These are phyloP conservation scores for Phytoseiulus persimilis DNA, from an alignment of 2,888 invertebrate species.

Conservation along the genomic window DNA sequence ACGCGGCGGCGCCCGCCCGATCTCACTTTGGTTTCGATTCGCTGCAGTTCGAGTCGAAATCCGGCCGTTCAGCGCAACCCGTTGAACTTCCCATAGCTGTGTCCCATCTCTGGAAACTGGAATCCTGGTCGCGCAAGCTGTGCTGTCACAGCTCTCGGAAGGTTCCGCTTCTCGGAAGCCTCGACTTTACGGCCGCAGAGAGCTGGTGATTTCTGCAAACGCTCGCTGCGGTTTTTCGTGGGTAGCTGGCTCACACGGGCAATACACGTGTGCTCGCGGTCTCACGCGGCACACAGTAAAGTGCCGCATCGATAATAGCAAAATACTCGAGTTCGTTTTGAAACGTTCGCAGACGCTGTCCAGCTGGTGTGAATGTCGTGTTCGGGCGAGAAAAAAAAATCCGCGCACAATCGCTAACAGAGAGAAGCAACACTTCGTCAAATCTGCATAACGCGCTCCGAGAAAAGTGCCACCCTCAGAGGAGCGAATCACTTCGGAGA, in stretches of 20 bases:
- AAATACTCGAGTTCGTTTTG: not conserved
- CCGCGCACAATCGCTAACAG: not conserved
- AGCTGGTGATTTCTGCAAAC: not conserved
- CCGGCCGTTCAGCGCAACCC: no score
- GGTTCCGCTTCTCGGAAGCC: not conserved
- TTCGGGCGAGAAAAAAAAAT: not conserved
- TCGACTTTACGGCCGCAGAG: not conserved
- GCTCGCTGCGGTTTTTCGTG: not conserved
- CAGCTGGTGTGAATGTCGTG: conserved; percentile 5
- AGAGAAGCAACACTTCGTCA: not conserved
- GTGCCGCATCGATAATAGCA: not conserved
- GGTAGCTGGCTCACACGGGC: not conserved
- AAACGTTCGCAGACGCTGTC: not conserved
- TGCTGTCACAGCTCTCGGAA: not conserved
- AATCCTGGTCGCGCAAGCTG: not conserved
- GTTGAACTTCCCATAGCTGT: no score
- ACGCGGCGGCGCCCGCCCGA: not conserved
- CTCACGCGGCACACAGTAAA: not conserved
- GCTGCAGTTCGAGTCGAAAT: not conserved
- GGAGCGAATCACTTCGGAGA: not conserved
- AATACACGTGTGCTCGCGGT: not conserved
- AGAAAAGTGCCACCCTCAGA: not conserved
- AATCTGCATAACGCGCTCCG: not conserved
- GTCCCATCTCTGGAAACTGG: not conserved
- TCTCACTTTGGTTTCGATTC: not conserved